Percentiles rank a stretch among this genome's conserved stretches.
phyloP scores from a whole-genome alignment of 2,113 vertebrate genomes.

The Spilogale gracilis region DNA sequence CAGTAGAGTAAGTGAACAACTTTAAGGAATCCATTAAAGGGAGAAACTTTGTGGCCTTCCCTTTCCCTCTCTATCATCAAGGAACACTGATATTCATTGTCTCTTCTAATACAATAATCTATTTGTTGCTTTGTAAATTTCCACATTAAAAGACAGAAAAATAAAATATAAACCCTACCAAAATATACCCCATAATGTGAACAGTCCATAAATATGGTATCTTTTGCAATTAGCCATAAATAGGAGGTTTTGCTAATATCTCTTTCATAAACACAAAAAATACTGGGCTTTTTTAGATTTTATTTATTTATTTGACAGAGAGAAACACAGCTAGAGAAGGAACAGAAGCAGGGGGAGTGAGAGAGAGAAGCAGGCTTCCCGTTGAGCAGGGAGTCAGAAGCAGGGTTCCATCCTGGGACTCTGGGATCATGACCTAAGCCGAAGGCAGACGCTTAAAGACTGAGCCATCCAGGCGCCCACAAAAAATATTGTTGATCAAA shows the following conservation, averaged over 20 bases:
- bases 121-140: conserved; percentile 74
- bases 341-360: no score
- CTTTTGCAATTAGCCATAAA: not conserved
- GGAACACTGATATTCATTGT: conserved; percentile 77
- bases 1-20: conserved; percentile 56
- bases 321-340: no score
- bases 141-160: conserved; percentile 70
- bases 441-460: no score
- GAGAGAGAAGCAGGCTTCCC: no score
- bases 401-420: no score
- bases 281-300: not conserved
- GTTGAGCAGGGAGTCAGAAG: no score
- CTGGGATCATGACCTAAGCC: no score
- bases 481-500: not conserved
- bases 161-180: conserved; percentile 75
- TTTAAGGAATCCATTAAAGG: conserved; percentile 39
- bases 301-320: no score
- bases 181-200: conserved; percentile 63
- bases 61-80: conserved; percentile 70
- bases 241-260: not conserved
- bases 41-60: conserved; percentile 60
- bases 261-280: conserved; percentile 57
- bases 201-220: conserved; percentile 65
- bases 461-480: no score
- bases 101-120: conserved; percentile 71